Percentiles rank a stretch among this genome's conserved stretches.
phyloP scores from a whole-genome alignment of 2,888 invertebrate species.

The Pristionchus mayeri region DNA sequence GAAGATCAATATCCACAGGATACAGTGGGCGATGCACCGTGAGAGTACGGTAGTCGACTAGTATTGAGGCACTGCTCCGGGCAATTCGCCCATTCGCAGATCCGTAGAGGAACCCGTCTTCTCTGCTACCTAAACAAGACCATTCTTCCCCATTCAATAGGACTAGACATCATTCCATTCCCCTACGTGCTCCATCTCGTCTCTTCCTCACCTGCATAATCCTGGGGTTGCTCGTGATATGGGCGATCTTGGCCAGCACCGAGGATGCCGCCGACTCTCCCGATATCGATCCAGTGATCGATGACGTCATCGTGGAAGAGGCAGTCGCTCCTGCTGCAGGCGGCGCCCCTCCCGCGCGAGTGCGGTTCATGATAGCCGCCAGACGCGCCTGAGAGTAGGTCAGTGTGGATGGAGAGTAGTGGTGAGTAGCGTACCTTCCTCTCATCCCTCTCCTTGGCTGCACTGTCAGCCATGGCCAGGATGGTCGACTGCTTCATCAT shows the following conservation, averaged over 20 bases:
- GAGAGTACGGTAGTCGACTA: slow-evolving; percentile 31
- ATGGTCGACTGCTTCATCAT: slow-evolving; percentile 47
- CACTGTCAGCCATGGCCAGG: slow-evolving; percentile 43
- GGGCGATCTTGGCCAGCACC: slow-evolving; percentile 45
- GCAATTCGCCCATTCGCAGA: slow-evolving; percentile 44
- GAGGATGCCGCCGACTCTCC: slow-evolving; percentile 23
- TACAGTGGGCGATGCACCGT: slow-evolving; percentile 1
- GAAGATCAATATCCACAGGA: slow-evolving; percentile 33
- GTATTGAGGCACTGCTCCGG: slow-evolving; percentile 44
- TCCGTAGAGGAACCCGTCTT: slow-evolving; percentile 18
- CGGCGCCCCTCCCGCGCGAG: slow-evolving; percentile 11
- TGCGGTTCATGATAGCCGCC: slow-evolving; percentile 49
- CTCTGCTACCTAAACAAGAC: slow-evolving; percentile 46
- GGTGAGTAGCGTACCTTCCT: slow-evolving; percentile 46
- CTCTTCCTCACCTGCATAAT: slow-evolving; percentile 13
- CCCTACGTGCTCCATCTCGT: background rate
- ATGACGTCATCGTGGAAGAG: background rate
- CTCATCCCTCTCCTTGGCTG: slow-evolving; percentile 49
- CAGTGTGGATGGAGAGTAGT: background rate
- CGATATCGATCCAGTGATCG: background rate
- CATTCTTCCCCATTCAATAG: background rate
- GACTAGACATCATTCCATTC: background rate
- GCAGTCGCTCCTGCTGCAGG: background rate
- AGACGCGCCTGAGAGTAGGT: slow-evolving; percentile 41
- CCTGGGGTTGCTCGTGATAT: slow-evolving; percentile 48